Evolutionary conservation across 2,113 vertebrate genomes (phyloP), one percentile per base, ranked within the genome.

Genomic region (pig (Sus scrofa)): DNA sequence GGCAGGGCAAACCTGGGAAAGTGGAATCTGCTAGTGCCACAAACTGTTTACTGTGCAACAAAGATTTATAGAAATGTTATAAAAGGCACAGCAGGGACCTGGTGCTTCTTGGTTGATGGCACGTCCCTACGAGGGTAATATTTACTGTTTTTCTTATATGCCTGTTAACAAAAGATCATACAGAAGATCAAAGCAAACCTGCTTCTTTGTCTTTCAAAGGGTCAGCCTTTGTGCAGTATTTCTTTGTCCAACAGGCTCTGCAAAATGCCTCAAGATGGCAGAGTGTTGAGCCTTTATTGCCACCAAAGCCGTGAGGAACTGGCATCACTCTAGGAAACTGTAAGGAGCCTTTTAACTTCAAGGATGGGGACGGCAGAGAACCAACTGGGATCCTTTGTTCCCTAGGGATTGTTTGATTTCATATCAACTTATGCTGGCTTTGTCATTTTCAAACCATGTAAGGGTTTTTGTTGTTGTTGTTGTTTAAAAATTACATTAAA

Each of bases 181-280:
- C 71, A 89, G 93, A 96, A 93, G 93, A 96, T 97, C 86, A 95
- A 89, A 97, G 79, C 84, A n/a, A 95, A 83, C 37, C 91, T 95
- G 65, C 50, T 97, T 94, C 27, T 67, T 96, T 92, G 87, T 78
- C 74, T 93, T 70, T 77, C 94, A 82, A 56, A 94, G 83, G 16
- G 18, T 34, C 54, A 14, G n/a, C 54, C 93, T 81, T 74, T 86
- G 50, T 67, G 65, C n/a, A 27, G n/a, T 37, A 2, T 87, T 83
- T 92, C 93, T 92, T 82, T 85, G 44, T 92, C 20, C n/a, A 2
- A 1, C 62, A 63, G 70, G 13, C 67, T 71, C 15, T 37, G 7
- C 27, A 6, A 18, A 19, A 34, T 39, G 71, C 91, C 74, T 60
- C 15, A 86, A 14, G 95, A 27, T 88, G 86, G 81, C 63, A 56